Conservation (phyloP, 2,797 vertebrate species). For the Bufotes viridis region DNA sequence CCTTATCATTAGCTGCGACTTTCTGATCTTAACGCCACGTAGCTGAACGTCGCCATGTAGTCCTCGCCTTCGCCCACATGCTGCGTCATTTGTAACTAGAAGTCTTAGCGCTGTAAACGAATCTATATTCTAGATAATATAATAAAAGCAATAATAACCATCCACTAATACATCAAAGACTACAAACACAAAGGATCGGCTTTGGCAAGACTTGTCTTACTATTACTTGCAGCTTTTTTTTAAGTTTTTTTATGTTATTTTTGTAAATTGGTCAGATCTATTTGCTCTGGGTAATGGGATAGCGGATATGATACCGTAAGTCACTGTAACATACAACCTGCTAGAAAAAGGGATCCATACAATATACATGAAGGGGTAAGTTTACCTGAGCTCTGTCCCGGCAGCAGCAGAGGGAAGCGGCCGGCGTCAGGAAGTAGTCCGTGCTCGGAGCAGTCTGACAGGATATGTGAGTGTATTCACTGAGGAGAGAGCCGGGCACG, state of each 20-base stretch:
- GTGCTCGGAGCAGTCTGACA: constrained; percentile 17
- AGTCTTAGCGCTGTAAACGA: not conserved
- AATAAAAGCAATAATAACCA: not conserved
- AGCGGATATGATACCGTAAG: not conserved
- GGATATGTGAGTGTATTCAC: constrained; percentile 9
- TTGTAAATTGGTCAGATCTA: not conserved
- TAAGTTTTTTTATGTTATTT: not conserved
- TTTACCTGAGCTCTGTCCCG: constrained; percentile 35
- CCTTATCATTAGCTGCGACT: no score
- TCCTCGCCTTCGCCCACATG: not conserved
- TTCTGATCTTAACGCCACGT: no score
- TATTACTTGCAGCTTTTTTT: not conserved
- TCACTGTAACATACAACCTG: not conserved
- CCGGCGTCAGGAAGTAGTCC: not conserved
- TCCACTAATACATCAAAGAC: not conserved
- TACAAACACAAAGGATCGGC: not conserved
- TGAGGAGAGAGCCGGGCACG: not conserved
- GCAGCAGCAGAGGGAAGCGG: not conserved
- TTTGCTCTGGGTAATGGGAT: not conserved
- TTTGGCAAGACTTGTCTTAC: not conserved
- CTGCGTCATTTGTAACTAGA: not conserved
- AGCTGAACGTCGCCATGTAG: no score
- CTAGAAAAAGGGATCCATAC: not conserved
- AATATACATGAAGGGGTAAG: not conserved
- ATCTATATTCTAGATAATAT: not conserved